Percentiles rank a stretch among this genome's conserved stretches.
Conservation (phyloP, 2,888 invertebrate species). For the Lepidochitona cinerea region DNA sequence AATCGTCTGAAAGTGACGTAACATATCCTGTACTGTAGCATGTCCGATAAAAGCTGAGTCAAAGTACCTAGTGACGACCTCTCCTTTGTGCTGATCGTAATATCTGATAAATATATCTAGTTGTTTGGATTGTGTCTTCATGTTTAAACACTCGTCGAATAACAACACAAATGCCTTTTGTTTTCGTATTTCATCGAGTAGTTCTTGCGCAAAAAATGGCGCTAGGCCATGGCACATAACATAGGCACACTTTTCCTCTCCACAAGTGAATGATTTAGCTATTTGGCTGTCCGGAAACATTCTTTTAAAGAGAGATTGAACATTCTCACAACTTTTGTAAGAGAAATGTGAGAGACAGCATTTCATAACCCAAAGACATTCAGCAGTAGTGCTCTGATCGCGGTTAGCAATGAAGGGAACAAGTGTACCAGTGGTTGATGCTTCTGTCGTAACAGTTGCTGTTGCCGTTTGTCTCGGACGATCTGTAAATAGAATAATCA, state of each 20-base stretch:
- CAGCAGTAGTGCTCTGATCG: background rate
- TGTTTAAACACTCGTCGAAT: constrained; percentile 12
- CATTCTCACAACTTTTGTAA: constrained; percentile 1
- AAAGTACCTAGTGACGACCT: background rate
- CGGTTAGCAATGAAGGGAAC: too few species aligned
- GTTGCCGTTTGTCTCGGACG: too few species aligned
- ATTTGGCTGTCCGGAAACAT: constrained; percentile 16
- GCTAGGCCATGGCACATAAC: background rate
- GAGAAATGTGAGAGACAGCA: background rate
- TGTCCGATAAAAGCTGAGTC: constrained; percentile 8
- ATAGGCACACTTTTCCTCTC: constrained; percentile 2
- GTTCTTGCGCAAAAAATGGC: background rate
- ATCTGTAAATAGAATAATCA: too few species aligned
- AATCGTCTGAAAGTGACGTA: background rate
- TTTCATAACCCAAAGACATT: background rate
- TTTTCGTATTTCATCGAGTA: background rate
- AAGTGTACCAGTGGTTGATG: too few species aligned
- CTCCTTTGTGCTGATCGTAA: background rate
- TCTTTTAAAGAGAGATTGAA: background rate
- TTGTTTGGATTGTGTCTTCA: constrained; percentile 6
- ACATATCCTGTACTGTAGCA: background rate
- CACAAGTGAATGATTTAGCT: constrained; percentile 8
- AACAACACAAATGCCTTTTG: constrained; percentile 6
- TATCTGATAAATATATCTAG: constrained; percentile 4
- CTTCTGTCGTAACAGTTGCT: too few species aligned